Conservation (phyloP, 1,140 invertebrate species). For the Myzus persicae region DNA sequence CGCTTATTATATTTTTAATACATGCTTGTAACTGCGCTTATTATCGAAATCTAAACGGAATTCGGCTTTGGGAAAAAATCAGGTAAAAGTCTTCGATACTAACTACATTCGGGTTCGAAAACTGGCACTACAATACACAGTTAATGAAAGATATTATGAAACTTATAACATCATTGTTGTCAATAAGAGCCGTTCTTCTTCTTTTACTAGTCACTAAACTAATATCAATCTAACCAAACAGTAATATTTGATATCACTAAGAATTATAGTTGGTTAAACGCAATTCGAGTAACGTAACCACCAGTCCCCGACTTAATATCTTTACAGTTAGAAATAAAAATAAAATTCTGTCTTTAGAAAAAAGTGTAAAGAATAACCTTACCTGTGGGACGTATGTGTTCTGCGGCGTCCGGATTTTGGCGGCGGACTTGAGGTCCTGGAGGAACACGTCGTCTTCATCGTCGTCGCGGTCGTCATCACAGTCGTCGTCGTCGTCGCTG, state of each 20-base stretch:
- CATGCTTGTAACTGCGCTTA: neutral
- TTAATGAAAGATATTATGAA: neutral
- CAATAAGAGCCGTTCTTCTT: neutral
- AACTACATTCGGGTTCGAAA: neutral
- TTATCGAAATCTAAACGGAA: neutral
- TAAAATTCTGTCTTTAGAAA: neutral
- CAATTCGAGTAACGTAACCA: neutral
- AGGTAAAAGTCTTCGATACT: neutral
- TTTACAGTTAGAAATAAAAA: neutral
- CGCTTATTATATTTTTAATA: neutral
- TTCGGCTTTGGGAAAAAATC: neutral
- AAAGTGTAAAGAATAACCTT: neutral
- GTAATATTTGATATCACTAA: no score
- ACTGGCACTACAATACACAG: neutral
- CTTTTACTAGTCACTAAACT: neutral
- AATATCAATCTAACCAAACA: neutral
- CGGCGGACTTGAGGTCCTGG: constrained; percentile 4
- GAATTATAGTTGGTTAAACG: no score
- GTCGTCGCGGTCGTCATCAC: neutral
- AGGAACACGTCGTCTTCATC: constrained; percentile 29
- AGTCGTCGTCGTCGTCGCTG: constrained; percentile 36
- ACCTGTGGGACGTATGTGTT: constrained; percentile 55
- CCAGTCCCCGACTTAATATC: neutral
- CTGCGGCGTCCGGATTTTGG: constrained; percentile 47
- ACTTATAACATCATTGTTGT: neutral